Conservation (phyloP, 2,113 vertebrate species). For the Tyto alba region DNA sequence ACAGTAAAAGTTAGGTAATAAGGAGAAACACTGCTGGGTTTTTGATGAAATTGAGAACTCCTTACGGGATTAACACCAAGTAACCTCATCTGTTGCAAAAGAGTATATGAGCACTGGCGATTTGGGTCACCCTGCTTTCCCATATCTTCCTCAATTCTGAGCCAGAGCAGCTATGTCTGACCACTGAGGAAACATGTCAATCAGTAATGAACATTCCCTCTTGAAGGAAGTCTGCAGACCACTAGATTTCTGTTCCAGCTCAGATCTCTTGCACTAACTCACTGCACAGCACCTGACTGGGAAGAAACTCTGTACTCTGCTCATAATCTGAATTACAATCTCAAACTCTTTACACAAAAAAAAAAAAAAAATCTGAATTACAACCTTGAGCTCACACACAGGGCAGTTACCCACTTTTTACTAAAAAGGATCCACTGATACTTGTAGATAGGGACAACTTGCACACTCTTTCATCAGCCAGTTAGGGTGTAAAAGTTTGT, state of each 20-base stretch:
- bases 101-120: background rate
- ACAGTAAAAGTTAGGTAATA: background rate
- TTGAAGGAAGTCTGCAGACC: background rate
- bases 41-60: background rate
- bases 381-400: background rate
- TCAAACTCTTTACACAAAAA: background rate
- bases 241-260: background rate
- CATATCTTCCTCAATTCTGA: background rate
- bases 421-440: background rate
- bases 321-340: background rate
- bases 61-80: background rate
- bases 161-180: background rate
- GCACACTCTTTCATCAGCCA: background rate
- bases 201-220: accelerated
- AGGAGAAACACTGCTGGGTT: background rate
- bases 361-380: background rate
- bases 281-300: background rate
- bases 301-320: background rate
- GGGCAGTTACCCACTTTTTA: background rate
- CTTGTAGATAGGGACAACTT: background rate
- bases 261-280: background rate
- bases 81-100: background rate
- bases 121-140: background rate
- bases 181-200: background rate
- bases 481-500: background rate